Base-by-base conservation (phyloP, 2,797 vertebrate genomes). In the Leptodactylus fallax region DNA sequence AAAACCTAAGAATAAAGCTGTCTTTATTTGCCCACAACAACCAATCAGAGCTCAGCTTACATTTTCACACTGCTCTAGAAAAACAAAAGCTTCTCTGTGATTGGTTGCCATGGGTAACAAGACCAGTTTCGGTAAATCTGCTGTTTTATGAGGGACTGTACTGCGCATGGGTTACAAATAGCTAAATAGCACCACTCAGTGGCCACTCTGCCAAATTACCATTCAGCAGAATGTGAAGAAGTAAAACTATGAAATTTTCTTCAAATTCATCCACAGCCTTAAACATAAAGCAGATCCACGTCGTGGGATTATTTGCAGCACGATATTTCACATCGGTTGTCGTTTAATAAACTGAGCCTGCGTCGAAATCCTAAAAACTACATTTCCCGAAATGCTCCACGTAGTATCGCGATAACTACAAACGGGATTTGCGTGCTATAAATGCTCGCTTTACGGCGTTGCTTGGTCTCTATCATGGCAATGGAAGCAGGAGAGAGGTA, bases 301-400 rank as follows among this genome's bases (percentile, higher is more conserved):
- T 71, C 6, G 27, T 45, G 27, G 14, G 12, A 1, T 71, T 36
- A 45, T 36, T 9, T 71, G 3, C 14, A 45, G 27, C 3, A 71
- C 8, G 36, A 45, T 17, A 45, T 17, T 45, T 13, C 45, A 71
- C 8, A 6, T 3, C 7, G 1, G 14, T 3, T 14, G 16, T 71
- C 67, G 14, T 36, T 71, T 17, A 45, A 16, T 45, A 14, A 45
- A 45, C 14, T 17, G 36, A 17, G 67, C 27, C 45, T 71, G 67
- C 36, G 36, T 2, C 12, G 8, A 12, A 71, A 3, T 14, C 14
- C 6, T 16, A 27, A 16, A 36, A n/a, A 71, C 87, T 84, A 84
- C 87, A n/a, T 51, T 51, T 71, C 81, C 87, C 87, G n/a, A 25
- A 36, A 79, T 79, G 25, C 87, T 11, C 7, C 8, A 0, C 51